These are phyloP conservation scores for Wasmannia auropunctata DNA, from an alignment of 1,140 invertebrate species.

Conservation along the genomic window DNA sequence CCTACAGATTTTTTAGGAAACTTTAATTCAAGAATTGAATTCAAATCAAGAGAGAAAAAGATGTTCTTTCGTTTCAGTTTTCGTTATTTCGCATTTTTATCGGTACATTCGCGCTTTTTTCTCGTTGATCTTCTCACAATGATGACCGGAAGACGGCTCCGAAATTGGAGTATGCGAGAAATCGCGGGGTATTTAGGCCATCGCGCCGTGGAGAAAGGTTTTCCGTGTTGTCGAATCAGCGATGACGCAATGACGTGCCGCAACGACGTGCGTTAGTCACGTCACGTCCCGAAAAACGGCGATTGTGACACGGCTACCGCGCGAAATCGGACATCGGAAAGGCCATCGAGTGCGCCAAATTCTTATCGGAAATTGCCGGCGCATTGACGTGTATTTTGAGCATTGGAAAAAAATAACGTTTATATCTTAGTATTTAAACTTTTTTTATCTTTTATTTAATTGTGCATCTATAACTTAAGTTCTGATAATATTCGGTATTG, in stretches of 20 bases:
- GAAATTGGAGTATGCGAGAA: conserved; percentile 35
- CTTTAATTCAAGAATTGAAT: background rate
- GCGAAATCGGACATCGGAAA: conserved; percentile 48
- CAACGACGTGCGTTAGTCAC: conserved; percentile 56
- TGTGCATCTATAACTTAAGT: background rate
- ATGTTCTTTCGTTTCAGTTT: background rate
- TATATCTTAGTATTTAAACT: background rate
- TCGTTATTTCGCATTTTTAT: background rate
- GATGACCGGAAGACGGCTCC: conserved; percentile 28
- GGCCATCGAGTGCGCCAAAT: conserved; percentile 21
- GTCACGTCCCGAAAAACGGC: conserved; percentile 62
- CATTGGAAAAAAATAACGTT: background rate
- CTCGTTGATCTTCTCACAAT: background rate
- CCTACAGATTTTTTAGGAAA: background rate
- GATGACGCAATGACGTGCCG: conserved; percentile 71
- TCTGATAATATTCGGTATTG: background rate
- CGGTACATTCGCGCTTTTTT: background rate
- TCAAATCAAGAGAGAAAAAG: background rate
- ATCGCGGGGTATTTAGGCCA: conserved; percentile 70
- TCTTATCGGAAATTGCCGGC: background rate
- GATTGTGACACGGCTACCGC: conserved; percentile 63
- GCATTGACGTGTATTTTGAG: background rate
- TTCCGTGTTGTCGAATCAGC: conserved; percentile 78
- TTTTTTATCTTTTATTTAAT: background rate
- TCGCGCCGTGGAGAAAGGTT: conserved; percentile 70